Percentiles rank a stretch among this genome's conserved stretches.
Conservation (phyloP, 2,113 vertebrate genomes). For the Oryzias javanicus region DNA sequence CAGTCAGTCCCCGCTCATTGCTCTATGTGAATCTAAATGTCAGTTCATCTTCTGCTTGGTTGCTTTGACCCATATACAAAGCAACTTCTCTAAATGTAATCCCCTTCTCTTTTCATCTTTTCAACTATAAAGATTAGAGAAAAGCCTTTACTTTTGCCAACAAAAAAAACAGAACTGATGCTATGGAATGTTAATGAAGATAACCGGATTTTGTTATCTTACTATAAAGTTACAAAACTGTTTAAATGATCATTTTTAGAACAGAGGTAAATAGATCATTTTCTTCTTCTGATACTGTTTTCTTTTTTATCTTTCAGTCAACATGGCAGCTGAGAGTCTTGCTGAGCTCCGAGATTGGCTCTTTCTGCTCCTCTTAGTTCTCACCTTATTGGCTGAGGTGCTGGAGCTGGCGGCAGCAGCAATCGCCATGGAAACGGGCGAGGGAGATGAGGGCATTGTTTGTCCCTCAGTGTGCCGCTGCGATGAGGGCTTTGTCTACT, state of each 20-base stretch:
- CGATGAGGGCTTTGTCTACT: constrained; percentile 90
- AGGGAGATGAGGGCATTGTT: constrained; percentile 76
- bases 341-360: constrained; percentile 90
- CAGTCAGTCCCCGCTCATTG: constrained; percentile 41
- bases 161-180: constrained; percentile 15
- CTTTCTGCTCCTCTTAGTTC: constrained; percentile 86
- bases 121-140: constrained; percentile 8
- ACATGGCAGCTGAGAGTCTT: constrained; percentile 81
- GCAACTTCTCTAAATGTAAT: constrained; percentile 33
- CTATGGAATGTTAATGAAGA: constrained; percentile 4
- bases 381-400: constrained; percentile 88
- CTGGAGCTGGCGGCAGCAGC: constrained; percentile 82
- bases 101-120: constrained; percentile 21
- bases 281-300: constrained; percentile 37
- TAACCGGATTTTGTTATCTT: neutral
- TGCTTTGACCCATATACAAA: constrained; percentile 62
- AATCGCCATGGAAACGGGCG: constrained; percentile 76
- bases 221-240: constrained; percentile 9
- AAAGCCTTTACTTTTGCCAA: constrained; percentile 15
- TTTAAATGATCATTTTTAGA: neutral
- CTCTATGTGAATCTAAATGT: constrained; percentile 51
- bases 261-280: neutral
- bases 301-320: constrained; percentile 46
- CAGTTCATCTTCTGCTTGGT: constrained; percentile 63
- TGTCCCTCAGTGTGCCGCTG: constrained; percentile 91